phyloP scores from a whole-genome alignment of 1,140 invertebrate species.

The Hypsibius dujardini region DNA sequence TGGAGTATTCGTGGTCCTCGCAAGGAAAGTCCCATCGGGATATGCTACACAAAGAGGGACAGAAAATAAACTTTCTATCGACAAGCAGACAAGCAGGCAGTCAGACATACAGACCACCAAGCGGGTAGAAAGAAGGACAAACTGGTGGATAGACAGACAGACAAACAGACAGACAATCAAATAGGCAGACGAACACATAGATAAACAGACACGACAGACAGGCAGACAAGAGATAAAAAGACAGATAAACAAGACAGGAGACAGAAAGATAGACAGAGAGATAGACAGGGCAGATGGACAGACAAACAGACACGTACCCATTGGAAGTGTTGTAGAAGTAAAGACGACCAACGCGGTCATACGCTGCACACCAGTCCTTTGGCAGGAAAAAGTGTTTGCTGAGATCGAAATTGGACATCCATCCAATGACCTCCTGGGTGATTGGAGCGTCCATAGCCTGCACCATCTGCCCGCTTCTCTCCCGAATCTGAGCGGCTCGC shows the following conservation, averaged over 20 bases:
- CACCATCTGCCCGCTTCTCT: neutral
- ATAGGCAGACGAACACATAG: too few species aligned
- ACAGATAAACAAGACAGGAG: too few species aligned
- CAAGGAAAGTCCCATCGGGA: slow-evolving; percentile 3
- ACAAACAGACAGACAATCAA: too few species aligned
- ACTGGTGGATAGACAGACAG: too few species aligned
- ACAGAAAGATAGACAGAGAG: too few species aligned
- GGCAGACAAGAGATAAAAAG: neutral
- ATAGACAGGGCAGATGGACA: too few species aligned
- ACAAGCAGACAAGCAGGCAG: too few species aligned
- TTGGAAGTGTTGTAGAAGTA: slow-evolving; percentile 15
- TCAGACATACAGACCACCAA: too few species aligned
- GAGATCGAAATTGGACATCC: slow-evolving; percentile 13
- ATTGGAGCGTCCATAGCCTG: neutral
- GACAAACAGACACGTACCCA: neutral
- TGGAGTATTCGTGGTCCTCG: neutral
- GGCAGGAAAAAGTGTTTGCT: neutral
- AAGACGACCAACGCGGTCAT: slow-evolving; percentile 1
- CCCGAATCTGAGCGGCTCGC: neutral
- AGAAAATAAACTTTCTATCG: too few species aligned
- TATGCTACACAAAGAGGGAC: neutral
- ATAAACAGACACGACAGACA: neutral
- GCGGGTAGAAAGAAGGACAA: too few species aligned
- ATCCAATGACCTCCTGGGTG: neutral
- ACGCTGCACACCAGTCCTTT: slow-evolving; percentile 2